Base-by-base conservation (phyloP, 1,140 invertebrate species). In the Danaus melanippus region DNA sequence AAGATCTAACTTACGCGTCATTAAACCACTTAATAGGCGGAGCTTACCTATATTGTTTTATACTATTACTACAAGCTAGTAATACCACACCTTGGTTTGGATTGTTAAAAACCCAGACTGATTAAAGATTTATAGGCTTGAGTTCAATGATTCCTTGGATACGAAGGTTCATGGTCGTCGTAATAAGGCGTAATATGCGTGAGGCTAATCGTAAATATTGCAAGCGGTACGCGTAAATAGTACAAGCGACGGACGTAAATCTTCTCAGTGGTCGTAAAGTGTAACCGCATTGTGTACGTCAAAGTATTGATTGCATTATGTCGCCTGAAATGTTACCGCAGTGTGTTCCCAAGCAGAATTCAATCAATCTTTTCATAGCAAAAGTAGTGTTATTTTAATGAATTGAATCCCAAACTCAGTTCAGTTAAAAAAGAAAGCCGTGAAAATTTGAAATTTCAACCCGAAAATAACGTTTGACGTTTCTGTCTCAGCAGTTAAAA, bases 401-500 rank as follows among this genome's bases (percentile, higher is more conserved):
- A 64, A 63, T 56, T 42, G 44, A 21, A 55, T 52, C 56, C 52
- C 46, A 53, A 42, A 51, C 21, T 55, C 42, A 46, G 52, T 55
- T 51, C 21, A 15, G n/a, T 42, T 50, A 10, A 17, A 58, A 64
- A 53, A 54, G 11, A 46, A 40, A 48, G n/a, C 42, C n/a, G 42
- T 45, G 60, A 66, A 67, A 64, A 55, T 40, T 41, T 46, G 59
- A 64, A 53, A 61, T 72, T 70, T 70, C 58, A 69, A 32, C 58
- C 65, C 71, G 59, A 68, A 74, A 79, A 80, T 76, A 79, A 68
- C 63, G 71, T 79, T 76, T 83, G 82, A 82, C 79, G 64, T 81
- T 75, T 74, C 74, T 75, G 78, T 77, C 74, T 66, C 68, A 76
- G 69, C 77, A 76, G 72, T 81, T 80, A 74, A 81, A 81, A 80